Evolutionary conservation across 2,888 invertebrate species (phyloP), one percentile per base, ranked within the genome.

Genomic region (Eristalis pertinax): DNA sequence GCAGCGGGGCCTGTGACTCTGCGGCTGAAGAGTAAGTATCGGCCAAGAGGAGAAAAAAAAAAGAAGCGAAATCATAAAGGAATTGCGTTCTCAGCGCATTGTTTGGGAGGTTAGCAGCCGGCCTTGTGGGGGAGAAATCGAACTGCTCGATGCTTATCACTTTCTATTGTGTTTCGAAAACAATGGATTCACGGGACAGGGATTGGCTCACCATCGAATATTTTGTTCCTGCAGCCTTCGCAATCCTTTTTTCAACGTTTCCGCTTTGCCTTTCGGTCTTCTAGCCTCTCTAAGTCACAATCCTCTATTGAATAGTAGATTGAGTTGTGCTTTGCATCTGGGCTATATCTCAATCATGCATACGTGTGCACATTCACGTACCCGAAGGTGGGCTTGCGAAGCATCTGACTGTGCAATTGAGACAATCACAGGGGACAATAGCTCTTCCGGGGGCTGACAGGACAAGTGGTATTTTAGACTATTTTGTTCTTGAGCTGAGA

Each of bases 111-210:
- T 78, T 78, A 78, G 73, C 1, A 68, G 41, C 72, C 2, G 50
- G 19, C 8, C 8, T 19, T 5, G 8, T 5, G 29, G 32, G 29
- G 32, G 74, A 78, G 63, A 75, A 82, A 83, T 86, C 75, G 74
- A 86, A 86, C 74, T 78, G 70, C 86, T 78, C 74, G 86, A 86
- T 82, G 82, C 82, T 86, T 86, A 86, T 86, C 82, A 75, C 56
- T 83, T 82, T 82, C 74, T 86, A 86, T 86, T 86, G 86, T 86
- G 67, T 72, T 82, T 73, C 50, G 41, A 83, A 86, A 86, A 86
- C 86, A 86, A 86, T 75, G 86, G 56, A 78, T 86, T 74, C 72
- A 78, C 67, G 69, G 74, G 22, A 43, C 69, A 32, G 56, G 82
- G 32, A 86, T 82, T 78, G 82, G 69, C 74, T 78, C 69, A 67